These are phyloP conservation scores for Apeira syringaria DNA, from an alignment of 2,888 invertebrate species.

Conservation along the genomic window DNA sequence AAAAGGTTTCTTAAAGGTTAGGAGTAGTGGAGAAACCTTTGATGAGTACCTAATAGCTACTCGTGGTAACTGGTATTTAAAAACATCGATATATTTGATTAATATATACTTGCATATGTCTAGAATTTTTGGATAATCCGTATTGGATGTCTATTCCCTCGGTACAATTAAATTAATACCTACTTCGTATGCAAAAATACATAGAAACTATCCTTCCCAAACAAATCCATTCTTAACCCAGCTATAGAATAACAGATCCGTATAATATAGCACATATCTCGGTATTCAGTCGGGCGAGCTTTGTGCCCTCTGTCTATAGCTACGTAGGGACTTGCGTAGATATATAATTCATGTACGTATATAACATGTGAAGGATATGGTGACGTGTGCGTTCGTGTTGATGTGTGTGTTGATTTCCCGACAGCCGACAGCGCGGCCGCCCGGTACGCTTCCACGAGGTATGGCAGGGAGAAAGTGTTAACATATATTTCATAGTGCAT, in stretches of 20 bases:
- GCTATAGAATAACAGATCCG: conserved; percentile 16
- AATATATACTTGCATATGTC: no score
- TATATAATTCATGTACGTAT: background rate
- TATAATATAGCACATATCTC: conserved; percentile 50
- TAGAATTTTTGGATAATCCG: no score
- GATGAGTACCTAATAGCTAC: no score
- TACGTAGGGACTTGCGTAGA: conserved; percentile 23
- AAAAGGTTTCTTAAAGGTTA: no score
- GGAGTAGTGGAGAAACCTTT: no score
- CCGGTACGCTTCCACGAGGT: conserved; percentile 46
- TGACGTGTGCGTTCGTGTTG: conserved; percentile 38
- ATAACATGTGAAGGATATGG: conserved; percentile 25
- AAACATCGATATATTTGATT: no score
- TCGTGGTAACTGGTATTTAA: no score
- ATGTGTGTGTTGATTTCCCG: conserved; percentile 80
- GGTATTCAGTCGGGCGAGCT: conserved; percentile 77
- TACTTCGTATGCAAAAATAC: no score
- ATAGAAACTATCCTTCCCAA: no score
- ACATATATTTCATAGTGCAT: no score
- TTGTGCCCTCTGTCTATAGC: conserved; percentile 62
- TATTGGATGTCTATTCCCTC: no score
- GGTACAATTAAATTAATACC: no score
- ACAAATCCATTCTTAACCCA: conserved; percentile 4
- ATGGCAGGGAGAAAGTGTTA: conserved; percentile 45
- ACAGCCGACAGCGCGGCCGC: conserved; percentile 58